phyloP scores from a whole-genome alignment of 2,888 invertebrate genomes.

The Temnothorax rugatulus region DNA sequence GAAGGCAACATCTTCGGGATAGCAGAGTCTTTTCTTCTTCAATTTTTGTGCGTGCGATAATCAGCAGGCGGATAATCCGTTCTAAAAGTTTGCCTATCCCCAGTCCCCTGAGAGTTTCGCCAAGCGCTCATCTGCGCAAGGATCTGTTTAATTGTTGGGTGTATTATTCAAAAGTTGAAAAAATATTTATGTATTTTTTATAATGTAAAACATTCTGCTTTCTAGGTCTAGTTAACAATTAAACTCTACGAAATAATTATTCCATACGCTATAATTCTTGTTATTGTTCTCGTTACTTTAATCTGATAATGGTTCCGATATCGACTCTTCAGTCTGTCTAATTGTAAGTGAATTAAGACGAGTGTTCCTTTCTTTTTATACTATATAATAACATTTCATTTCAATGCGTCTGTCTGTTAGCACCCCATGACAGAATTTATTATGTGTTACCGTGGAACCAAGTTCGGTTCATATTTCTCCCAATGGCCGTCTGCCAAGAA shows the following conservation, averaged over 20 bases:
- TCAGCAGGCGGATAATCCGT: constrained; percentile 18
- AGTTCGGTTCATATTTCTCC: constrained; percentile 63
- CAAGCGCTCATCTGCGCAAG: not conserved
- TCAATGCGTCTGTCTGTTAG: not conserved
- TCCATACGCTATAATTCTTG: not conserved
- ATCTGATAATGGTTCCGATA: not conserved
- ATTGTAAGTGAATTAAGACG: not conserved
- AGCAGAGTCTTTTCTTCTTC: not conserved
- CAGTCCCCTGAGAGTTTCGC: not conserved
- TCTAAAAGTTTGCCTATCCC: not conserved
- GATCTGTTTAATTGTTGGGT: constrained; percentile 3
- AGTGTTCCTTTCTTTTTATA: not conserved
- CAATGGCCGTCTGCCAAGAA: constrained; percentile 65
- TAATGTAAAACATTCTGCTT: not conserved
- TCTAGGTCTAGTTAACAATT: not conserved
- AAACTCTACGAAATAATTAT: not conserved
- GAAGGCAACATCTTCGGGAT: constrained; percentile 17
- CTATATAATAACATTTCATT: constrained; percentile 4
- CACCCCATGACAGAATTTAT: constrained; percentile 35
- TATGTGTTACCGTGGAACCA: constrained; percentile 35
- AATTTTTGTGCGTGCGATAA: constrained; percentile 26
- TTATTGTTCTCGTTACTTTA: not conserved
- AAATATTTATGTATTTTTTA: not conserved
- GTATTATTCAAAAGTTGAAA: constrained; percentile 11
- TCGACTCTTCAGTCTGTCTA: not conserved